Conservation (phyloP, 2,113 vertebrate species). For the Pongo pygmaeus region DNA sequence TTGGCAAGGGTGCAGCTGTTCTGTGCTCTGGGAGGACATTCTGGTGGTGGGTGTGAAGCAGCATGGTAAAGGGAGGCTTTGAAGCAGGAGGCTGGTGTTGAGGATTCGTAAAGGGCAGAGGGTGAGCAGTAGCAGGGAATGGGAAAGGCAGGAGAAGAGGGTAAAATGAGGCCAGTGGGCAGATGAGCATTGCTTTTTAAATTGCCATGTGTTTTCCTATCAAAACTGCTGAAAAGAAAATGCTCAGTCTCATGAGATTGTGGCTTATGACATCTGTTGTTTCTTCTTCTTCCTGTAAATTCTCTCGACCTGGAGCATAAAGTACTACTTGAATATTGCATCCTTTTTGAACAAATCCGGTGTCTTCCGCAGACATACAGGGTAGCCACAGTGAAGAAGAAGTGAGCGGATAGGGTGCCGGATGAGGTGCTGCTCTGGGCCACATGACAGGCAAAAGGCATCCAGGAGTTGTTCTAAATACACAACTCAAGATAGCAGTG, state of each 20-base stretch:
- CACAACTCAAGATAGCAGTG: not conserved
- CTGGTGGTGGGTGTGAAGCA: not conserved
- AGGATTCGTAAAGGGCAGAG: not conserved
- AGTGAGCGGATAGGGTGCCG: too few relatives aligned
- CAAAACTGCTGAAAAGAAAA: not conserved
- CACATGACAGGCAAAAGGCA: too few relatives aligned
- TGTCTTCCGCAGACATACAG: not conserved
- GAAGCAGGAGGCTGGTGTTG: not conserved
- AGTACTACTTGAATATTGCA: not conserved
- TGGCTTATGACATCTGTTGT: rapidly evolving
- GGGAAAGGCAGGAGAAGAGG: not conserved
- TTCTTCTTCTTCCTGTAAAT: rapidly evolving
- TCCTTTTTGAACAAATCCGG: not conserved
- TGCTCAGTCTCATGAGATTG: rapidly evolving
- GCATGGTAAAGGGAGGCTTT: not conserved
- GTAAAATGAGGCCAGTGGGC: not conserved
- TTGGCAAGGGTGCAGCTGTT: rapidly evolving
- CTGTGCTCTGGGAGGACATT: not conserved
- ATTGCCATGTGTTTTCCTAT: rapidly evolving
- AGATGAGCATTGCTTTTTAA: not conserved
- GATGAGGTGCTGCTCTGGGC: rapidly evolving
- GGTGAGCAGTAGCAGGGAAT: not conserved
- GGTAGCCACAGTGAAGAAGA: rapidly evolving
- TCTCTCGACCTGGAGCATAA: not conserved
- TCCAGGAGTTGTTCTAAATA: too few relatives aligned